Evolutionary conservation across 1,140 invertebrate genomes (phyloP), one percentile per base, ranked within the genome.

Genomic region (Anastrepha obliqua): DNA sequence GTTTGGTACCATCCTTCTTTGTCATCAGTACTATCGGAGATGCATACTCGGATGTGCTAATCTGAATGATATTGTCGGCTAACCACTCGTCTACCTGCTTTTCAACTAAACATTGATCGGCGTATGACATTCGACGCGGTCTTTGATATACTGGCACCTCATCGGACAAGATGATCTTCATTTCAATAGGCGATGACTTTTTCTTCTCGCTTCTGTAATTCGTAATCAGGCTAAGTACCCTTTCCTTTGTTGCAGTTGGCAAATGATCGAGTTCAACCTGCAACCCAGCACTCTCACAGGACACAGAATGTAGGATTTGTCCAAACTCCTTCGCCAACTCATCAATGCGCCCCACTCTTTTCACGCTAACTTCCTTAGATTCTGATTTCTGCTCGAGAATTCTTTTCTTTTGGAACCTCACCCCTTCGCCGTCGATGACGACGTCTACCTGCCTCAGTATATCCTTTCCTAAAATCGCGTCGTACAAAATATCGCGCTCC

Each of bases 1-100:
- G 44, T 3, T 87, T 58, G n/a, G 85, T 86, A 17, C 88, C 90
- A 74, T 90, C 89, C 85, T n/a, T n/a, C n/a, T n/a, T n/a, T n/a
- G n/a, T n/a, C n/a, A n/a, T n/a, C n/a, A n/a, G n/a, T n/a, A n/a
- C n/a, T n/a, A n/a, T n/a, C n/a, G n/a, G n/a, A n/a, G n/a, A n/a
- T n/a, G n/a, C n/a, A n/a, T n/a, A n/a, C n/a, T n/a, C n/a, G n/a
- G n/a, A n/a, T n/a, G n/a, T n/a, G n/a, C 89, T 90, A 39, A 90
- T 89, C 51, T 29, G 15, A 65, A 6, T 15, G n/a, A n/a, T n/a
- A n/a, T n/a, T n/a, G n/a, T n/a, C n/a, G n/a, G n/a, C n/a, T n/a
- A n/a, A n/a, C n/a, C n/a, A 65, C 15, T 65, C 64, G 5, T 65
- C 29, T 5, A 65, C 86, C 29, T 65, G 64, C 7, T 5, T 65